Evolutionary conservation across 2,113 vertebrate genomes (phyloP).

Genomic region (Limnothrissa miodon): DNA sequence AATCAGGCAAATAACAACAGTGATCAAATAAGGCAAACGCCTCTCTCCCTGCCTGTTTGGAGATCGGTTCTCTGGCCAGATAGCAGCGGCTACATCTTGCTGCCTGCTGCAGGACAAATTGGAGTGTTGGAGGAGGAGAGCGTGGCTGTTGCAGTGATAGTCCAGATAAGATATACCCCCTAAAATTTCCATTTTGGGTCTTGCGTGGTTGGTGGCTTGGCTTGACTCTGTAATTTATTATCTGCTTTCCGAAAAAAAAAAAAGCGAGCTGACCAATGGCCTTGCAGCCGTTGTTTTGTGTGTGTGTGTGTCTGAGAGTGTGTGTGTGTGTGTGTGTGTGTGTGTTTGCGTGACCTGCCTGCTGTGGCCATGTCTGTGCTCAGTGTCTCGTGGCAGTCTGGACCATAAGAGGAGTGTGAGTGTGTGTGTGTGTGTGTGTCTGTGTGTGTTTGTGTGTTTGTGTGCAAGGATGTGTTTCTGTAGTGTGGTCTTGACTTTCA

Average conservation of each 20-base stretch:
- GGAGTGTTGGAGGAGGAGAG: background rate
- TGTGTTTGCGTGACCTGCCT: background rate
- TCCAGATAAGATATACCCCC: background rate
- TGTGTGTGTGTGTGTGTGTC: constrained; percentile 8
- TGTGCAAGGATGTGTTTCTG: background rate
- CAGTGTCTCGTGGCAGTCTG: background rate
- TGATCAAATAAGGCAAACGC: background rate
- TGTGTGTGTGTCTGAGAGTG: constrained; percentile 18
- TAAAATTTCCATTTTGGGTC: constrained; percentile 9
- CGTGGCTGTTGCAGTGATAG: background rate
- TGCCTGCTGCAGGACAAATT: background rate
- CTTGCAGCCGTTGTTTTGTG: background rate
- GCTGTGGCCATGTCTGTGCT: background rate
- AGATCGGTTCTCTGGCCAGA: background rate
- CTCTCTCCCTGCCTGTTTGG: background rate
- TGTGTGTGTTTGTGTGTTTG: background rate
- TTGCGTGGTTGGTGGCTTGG: background rate
- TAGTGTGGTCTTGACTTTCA: background rate
- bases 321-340: constrained; percentile 9
- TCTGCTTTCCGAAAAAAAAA: background rate
- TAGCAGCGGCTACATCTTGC: background rate
- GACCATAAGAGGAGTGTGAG: background rate
- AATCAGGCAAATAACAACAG: background rate
- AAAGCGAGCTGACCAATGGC: background rate
- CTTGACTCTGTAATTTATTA: background rate